Conservation (phyloP, 2,888 invertebrate species). For the Branchellion lobata region DNA sequence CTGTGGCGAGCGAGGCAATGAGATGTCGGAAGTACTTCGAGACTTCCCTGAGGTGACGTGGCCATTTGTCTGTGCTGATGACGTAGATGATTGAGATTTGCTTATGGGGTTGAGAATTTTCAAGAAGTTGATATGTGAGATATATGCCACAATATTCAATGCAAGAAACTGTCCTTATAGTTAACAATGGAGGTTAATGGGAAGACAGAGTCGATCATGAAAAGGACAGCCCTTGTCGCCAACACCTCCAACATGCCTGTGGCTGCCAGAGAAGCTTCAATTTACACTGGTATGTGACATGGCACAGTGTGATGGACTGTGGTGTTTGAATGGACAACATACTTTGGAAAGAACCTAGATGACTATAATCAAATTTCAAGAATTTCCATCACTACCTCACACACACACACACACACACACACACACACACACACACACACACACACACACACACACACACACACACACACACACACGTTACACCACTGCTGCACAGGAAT, state of each 20-base stretch:
- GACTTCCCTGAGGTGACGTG: slow-evolving; percentile 90
- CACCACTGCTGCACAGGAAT: slow-evolving; percentile 70
- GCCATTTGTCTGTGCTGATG: background rate
- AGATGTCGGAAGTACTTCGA: slow-evolving; percentile 97
- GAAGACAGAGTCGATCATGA: slow-evolving; percentile 93
- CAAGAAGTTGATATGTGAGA: no score
- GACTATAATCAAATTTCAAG: no score
- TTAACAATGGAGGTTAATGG: slow-evolving; percentile 95
- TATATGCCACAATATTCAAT: no score
- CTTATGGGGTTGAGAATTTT: background rate
- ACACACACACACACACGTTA: no score
- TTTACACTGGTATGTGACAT: slow-evolving; percentile 77
- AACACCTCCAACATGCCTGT: slow-evolving; percentile 99
- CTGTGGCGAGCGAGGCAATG: slow-evolving; percentile 99
- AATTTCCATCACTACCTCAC: no score
- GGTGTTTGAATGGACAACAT: background rate
- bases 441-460: no score
- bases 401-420: no score
- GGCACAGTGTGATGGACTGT: background rate
- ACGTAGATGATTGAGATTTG: background rate
- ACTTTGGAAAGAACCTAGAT: background rate
- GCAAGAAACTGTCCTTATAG: no score
- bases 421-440: no score
- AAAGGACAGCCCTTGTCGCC: slow-evolving; percentile 95
- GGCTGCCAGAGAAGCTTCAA: slow-evolving; percentile 98